Evolutionary conservation across 2,888 invertebrate species (phyloP).

Genomic region (Eudasyphora cyanicolor): DNA sequence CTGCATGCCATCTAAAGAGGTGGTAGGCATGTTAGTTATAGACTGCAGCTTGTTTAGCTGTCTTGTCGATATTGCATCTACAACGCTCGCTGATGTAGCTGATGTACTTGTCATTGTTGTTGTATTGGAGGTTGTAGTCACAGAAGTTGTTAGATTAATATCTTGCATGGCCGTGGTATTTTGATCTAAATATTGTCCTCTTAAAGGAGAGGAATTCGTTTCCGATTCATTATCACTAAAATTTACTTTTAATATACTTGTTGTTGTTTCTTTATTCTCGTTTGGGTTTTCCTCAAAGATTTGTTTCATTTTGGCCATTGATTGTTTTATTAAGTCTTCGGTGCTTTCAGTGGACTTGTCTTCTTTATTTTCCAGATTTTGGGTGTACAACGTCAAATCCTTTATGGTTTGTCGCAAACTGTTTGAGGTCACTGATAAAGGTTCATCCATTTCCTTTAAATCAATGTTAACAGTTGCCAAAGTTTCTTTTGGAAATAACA

Average conservation of each 20-base stretch:
- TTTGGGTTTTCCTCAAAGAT: conserved; percentile 66
- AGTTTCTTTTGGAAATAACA: conserved; percentile 39
- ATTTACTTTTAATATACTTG: too few relatives aligned
- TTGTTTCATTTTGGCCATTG: conserved; percentile 74
- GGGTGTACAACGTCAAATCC: neutral
- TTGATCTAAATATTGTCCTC: neutral
- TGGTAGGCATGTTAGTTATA: neutral
- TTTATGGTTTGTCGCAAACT: neutral
- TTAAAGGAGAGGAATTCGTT: conserved; percentile 7
- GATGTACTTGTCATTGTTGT: conserved; percentile 5
- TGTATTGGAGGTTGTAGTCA: conserved; percentile 4
- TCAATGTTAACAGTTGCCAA: neutral
- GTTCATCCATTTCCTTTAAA: too few relatives aligned
- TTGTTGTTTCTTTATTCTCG: neutral
- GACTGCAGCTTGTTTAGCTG: neutral
- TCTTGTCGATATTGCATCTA: neutral
- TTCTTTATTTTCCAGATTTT: neutral
- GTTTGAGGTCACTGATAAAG: neutral
- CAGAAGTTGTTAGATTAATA: conserved; percentile 8
- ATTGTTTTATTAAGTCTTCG: conserved; percentile 68
- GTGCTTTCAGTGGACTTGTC: neutral
- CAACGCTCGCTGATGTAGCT: neutral
- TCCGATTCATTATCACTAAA: neutral
- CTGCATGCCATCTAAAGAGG: neutral
- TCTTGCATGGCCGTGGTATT: neutral